phyloP scores from a whole-genome alignment of 2,113 vertebrate genomes.

The Coryphaenoides rupestris region DNA sequence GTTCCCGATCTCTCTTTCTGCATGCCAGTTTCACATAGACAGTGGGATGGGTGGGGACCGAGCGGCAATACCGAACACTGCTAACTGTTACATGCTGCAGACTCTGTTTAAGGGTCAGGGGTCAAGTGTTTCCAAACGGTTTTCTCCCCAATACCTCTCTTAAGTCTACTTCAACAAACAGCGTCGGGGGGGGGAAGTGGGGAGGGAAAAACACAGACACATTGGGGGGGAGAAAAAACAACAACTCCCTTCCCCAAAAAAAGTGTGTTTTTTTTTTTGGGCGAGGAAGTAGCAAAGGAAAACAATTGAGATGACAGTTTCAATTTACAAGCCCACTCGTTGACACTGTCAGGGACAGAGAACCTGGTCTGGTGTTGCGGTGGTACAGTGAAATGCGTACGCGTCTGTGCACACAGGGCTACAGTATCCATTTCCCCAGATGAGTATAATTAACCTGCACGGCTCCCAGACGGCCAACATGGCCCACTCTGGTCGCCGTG shows the following conservation, averaged over 20 bases:
- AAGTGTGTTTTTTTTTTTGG: constrained; percentile 40
- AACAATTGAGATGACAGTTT: constrained; percentile 70
- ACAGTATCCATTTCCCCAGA: constrained; percentile 64
- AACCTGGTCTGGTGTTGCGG: constrained; percentile 57
- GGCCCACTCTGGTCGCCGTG: constrained; percentile 64
- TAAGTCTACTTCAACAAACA: constrained; percentile 48
- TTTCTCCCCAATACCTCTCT: constrained; percentile 53
- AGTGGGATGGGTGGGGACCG: constrained; percentile 51
- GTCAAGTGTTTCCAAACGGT: constrained; percentile 49
- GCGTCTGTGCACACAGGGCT: constrained; percentile 59
- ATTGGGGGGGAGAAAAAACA: constrained; percentile 44
- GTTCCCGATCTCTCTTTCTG: constrained; percentile 59
- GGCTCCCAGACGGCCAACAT: constrained; percentile 61
- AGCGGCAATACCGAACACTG: constrained; percentile 43
- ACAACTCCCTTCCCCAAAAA: constrained; percentile 59
- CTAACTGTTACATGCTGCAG: constrained; percentile 59
- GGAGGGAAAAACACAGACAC: constrained; percentile 37
- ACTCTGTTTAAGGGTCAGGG: constrained; percentile 55
- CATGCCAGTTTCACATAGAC: constrained; percentile 59
- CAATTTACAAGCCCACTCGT: constrained; percentile 60
- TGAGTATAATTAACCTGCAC: constrained; percentile 68
- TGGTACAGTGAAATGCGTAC: constrained; percentile 68
- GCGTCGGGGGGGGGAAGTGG: constrained; percentile 13
- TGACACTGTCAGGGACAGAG: constrained; percentile 64
- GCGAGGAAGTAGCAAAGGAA: constrained; percentile 10